These are phyloP conservation scores for Tenualosa ilisha DNA, from an alignment of 2,797 vertebrate genomes.

Conservation along the genomic window DNA sequence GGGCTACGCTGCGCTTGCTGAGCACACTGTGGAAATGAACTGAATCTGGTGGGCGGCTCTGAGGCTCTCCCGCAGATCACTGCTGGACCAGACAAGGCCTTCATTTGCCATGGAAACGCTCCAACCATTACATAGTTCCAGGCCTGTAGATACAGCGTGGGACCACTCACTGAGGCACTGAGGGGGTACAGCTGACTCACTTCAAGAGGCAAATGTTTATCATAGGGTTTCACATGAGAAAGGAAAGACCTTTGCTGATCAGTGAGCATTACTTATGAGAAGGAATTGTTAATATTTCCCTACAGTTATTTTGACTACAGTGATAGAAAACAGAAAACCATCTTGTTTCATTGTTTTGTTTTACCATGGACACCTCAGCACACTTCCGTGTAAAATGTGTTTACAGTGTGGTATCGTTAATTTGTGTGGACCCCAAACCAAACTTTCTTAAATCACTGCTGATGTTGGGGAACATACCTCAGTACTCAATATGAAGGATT, in stretches of 20 bases:
- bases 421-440: not conserved
- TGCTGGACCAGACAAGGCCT: conserved; percentile 43
- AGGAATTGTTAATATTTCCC: conserved; percentile 56
- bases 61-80: conserved; percentile 50
- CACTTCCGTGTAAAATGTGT: not conserved
- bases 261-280: conserved; percentile 49
- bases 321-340: conserved; percentile 62
- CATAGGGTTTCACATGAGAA: conserved; percentile 50
- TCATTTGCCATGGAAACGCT: conserved; percentile 56
- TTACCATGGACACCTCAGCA: too few relatives aligned
- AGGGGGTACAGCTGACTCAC: conserved; percentile 65
- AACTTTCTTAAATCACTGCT: not conserved
- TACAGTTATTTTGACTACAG: conserved; percentile 59
- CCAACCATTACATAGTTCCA: conserved; percentile 59
- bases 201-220: conserved; percentile 63
- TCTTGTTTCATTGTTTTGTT: too few relatives aligned
- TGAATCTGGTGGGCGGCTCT: conserved; percentile 38
- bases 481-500: not conserved
- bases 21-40: conserved; percentile 35
- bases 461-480: not conserved
- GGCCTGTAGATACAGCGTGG: conserved; percentile 54
- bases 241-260: conserved; percentile 48
- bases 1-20: conserved; percentile 37
- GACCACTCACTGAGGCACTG: conserved; percentile 43
- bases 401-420: not conserved